Percentiles rank a stretch among this genome's conserved stretches.
Conservation (phyloP, 2,888 invertebrate species). For the Nemotelus pantherinus region DNA sequence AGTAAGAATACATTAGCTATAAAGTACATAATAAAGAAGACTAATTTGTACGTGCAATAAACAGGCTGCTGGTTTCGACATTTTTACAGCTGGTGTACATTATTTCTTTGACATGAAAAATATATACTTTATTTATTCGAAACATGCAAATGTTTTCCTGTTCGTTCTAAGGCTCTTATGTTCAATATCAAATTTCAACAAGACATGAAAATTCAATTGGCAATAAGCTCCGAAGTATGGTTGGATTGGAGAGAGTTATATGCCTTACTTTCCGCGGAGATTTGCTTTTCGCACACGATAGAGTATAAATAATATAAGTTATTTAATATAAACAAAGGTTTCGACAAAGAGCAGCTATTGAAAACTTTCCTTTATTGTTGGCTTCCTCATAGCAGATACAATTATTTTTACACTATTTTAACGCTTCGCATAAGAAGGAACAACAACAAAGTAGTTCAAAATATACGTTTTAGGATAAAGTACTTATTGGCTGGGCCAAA, state of each 20-base stretch:
- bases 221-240: neutral
- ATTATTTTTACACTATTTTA: conserved; percentile 4
- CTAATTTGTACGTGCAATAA: no score
- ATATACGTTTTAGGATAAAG: conserved; percentile 20
- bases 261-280: neutral
- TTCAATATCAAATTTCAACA: no score
- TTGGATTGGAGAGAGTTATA: neutral
- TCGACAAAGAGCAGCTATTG: neutral
- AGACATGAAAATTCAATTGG: no score
- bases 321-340: conserved; percentile 41
- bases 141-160: no score
- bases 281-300: conserved; percentile 32
- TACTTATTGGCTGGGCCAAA: conserved; percentile 38
- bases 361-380: neutral
- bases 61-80: no score
- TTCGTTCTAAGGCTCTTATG: no score
- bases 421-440: conserved; percentile 22
- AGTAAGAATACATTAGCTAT: no score
- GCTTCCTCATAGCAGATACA: conserved; percentile 2
- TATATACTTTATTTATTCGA: no score
- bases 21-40: no score
- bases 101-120: no score
- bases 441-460: conserved; percentile 31
- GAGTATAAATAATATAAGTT: conserved; percentile 50
- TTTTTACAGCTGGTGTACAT: no score